Percentiles rank a stretch among this genome's conserved stretches.
Evolutionary conservation across 2,113 vertebrate genomes (phyloP).

Genomic region (Scalopus aquaticus): DNA sequence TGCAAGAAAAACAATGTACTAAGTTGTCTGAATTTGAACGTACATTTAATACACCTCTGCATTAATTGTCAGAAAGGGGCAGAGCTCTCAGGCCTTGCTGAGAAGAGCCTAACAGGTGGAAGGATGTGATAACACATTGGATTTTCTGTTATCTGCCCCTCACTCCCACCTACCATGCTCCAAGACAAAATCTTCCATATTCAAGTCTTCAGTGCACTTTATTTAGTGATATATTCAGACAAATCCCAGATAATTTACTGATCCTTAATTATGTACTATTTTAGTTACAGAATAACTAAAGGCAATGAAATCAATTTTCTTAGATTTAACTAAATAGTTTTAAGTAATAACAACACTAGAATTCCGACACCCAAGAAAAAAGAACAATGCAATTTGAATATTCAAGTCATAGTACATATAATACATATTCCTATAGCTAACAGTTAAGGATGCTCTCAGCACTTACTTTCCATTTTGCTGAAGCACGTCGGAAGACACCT

Average conservation of each 20-base stretch:
- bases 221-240: neutral
- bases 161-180: neutral
- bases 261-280: neutral
- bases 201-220: neutral
- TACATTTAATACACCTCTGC: neutral
- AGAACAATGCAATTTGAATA: neutral
- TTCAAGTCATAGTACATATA: neutral
- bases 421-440: neutral
- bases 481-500: constrained; percentile 91
- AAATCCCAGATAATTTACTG: neutral
- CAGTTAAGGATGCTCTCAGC: neutral
- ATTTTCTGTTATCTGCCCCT: no score
- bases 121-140: no score
- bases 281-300: constrained; percentile 40
- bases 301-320: constrained; percentile 10
- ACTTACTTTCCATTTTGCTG: constrained; percentile 95
- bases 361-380: neutral
- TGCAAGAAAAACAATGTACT: constrained; percentile 71
- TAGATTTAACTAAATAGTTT: neutral
- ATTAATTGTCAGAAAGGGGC: neutral
- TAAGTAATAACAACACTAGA: neutral
- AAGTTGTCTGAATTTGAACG: neutral
- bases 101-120: no score
- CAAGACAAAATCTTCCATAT: neutral
- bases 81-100: no score